phyloP scores from a whole-genome alignment of 1,140 invertebrate species.

The Conus betulinus region DNA sequence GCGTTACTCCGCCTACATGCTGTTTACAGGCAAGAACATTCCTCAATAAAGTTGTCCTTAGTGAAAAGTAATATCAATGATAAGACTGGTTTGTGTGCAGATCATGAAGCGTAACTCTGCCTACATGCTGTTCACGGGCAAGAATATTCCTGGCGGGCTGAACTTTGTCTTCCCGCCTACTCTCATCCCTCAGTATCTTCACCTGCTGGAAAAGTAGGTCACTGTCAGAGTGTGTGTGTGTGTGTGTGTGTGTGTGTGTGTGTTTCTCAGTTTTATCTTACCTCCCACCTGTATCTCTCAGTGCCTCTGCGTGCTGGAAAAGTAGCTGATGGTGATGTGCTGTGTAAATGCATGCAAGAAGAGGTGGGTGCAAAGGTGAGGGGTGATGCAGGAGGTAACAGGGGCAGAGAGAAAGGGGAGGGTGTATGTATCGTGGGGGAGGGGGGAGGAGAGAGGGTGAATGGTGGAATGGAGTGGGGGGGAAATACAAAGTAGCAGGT shows the following conservation, averaged over 20 bases:
- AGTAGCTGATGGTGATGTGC: too few species aligned
- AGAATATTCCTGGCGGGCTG: slow-evolving; percentile 46
- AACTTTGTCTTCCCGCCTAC: slow-evolving; percentile 60
- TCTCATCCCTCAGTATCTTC: slow-evolving; percentile 70
- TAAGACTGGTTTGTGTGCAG: slow-evolving; percentile 47
- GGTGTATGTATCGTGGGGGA: too few species aligned
- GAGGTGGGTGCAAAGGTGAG: too few species aligned
- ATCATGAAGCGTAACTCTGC: slow-evolving; percentile 95
- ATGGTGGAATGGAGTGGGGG: too few species aligned
- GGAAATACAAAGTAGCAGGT: too few species aligned
- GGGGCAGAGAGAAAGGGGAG: too few species aligned
- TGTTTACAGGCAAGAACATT: slow-evolving; percentile 84
- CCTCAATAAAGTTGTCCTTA: slow-evolving; percentile 5
- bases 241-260: background rate
- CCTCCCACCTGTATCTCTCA: too few species aligned
- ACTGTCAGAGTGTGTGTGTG: background rate
- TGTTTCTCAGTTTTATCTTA: background rate
- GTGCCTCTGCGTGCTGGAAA: too few species aligned
- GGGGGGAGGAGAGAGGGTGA: too few species aligned
- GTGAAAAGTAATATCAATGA: too few species aligned
- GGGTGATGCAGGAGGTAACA: too few species aligned
- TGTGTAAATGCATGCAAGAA: too few species aligned
- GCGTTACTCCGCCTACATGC: slow-evolving; percentile 91
- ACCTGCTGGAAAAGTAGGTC: slow-evolving; percentile 70
- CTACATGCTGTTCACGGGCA: slow-evolving; percentile 90